Conservation (phyloP, 2,888 invertebrate genomes). For the Phymatocera aterrima region DNA sequence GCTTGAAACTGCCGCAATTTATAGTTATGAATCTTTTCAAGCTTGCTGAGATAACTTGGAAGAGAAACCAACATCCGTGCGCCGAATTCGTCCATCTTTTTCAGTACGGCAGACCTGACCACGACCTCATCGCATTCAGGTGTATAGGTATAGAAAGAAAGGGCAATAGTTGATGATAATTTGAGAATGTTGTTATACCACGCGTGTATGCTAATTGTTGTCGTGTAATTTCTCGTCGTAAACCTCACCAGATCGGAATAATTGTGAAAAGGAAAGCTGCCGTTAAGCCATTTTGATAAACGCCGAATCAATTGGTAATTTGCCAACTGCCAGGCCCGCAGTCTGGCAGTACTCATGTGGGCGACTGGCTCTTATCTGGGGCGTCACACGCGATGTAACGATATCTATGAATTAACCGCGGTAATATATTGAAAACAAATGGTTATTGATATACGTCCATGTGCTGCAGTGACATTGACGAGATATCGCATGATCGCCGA, state of each 20-base stretch:
- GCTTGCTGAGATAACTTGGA: neutral
- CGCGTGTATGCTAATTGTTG: too few species aligned
- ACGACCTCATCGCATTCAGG: too few species aligned
- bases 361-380: slow-evolving; percentile 33
- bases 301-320: slow-evolving; percentile 27
- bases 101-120: too few species aligned
- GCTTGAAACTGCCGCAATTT: slow-evolving; percentile 15
- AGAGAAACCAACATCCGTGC: neutral
- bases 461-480: neutral
- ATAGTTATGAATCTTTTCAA: slow-evolving; percentile 10
- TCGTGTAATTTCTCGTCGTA: too few species aligned
- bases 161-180: too few species aligned
- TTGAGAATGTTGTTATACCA: too few species aligned
- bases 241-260: neutral
- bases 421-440: slow-evolving; percentile 12
- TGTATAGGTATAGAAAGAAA: too few species aligned
- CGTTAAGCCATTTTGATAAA: slow-evolving; percentile 18
- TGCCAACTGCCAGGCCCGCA: slow-evolving; percentile 23
- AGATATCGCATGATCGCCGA: neutral
- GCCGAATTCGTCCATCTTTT: neutral
- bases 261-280: neutral
- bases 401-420: neutral
- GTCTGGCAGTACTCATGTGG: slow-evolving; percentile 29
- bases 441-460: neutral
- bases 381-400: slow-evolving; percentile 16